Evolutionary conservation across 2,797 vertebrate species (phyloP), one percentile per base, ranked within the genome.

Genomic region (Fistularia tabacaria): DNA sequence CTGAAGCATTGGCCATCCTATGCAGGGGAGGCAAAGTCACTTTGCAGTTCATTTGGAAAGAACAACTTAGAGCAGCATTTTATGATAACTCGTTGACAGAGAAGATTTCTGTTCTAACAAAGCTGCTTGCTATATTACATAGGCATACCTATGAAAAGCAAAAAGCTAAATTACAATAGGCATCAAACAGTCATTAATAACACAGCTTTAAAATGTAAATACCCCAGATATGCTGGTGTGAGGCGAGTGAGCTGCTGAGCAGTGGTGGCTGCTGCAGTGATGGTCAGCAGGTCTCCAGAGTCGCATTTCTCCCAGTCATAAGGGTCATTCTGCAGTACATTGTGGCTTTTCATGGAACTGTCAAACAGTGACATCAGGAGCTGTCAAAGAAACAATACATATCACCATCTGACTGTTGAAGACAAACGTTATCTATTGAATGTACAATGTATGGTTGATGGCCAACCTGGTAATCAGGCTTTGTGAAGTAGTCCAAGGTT

Each of bases 271-370:
- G 93, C 86, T 14, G 92, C 92, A 43, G 90, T 92, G 1, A 93
- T 93, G 40, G 92, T 92, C 66, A 98, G 88, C 71, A 94, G 89
- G 59, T 91, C 93, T 7, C 96, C 95, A 0, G 90, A 87, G 58
- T 94, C 94, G 68, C 88, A 92, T 85, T 93, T 97, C 88, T 99
- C 97, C 97, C 97, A 99, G 86, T 99, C 97, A 65, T 95, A 99
- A 14, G 92, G 88, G 68, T 99, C 97, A 11, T 94, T 97, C 84
- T 98, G 95, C 86, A 92, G 83, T 62, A 98, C 92, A 7, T 81
- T 92, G 86, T 92, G 91, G 0, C 84, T 92, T 86, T 97, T 97
- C 92, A 98, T 98, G 62, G 94, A 94, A 41, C 90, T 95, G 71
- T 98, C 95, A 84, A 99, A 98, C 61, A 99, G 89, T 6, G 95